Evolutionary conservation across 2,888 invertebrate genomes (phyloP).

Genomic region (Rhamnusium bicolor): DNA sequence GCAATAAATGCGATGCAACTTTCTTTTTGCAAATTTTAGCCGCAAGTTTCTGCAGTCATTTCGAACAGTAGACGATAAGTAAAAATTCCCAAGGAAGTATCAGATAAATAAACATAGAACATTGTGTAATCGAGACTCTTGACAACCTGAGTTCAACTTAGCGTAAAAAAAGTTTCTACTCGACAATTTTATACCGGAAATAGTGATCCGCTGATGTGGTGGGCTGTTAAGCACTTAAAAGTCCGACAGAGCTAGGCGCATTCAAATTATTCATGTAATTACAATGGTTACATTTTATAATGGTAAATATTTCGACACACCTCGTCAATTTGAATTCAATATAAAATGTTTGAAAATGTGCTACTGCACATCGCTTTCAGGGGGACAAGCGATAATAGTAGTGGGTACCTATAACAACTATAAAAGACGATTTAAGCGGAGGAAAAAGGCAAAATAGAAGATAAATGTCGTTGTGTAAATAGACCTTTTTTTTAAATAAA

Average conservation of each 20-base stretch:
- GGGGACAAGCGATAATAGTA: neutral
- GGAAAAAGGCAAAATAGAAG: too few relatives aligned
- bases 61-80: too few relatives aligned
- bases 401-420: too few relatives aligned
- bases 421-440: too few relatives aligned
- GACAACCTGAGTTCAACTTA: neutral
- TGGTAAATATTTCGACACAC: neutral
- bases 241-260: neutral
- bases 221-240: conserved; percentile 9
- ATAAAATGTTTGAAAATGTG: neutral
- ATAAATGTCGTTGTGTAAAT: too few relatives aligned
- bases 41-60: too few relatives aligned
- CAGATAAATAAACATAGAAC: too few relatives aligned
- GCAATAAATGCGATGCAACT: too few relatives aligned
- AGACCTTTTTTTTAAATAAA: too few relatives aligned
- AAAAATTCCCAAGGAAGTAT: too few relatives aligned
- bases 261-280: neutral
- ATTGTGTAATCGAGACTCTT: neutral
- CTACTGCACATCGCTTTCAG: neutral
- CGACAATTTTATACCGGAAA: neutral
- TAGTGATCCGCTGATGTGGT: neutral
- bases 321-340: neutral
- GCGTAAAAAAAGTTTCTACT: neutral
- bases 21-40: too few relatives aligned
- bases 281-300: neutral